These are phyloP conservation scores for Ptyas mucosa DNA, from an alignment of 2,113 vertebrate genomes.

Conservation along the genomic window DNA sequence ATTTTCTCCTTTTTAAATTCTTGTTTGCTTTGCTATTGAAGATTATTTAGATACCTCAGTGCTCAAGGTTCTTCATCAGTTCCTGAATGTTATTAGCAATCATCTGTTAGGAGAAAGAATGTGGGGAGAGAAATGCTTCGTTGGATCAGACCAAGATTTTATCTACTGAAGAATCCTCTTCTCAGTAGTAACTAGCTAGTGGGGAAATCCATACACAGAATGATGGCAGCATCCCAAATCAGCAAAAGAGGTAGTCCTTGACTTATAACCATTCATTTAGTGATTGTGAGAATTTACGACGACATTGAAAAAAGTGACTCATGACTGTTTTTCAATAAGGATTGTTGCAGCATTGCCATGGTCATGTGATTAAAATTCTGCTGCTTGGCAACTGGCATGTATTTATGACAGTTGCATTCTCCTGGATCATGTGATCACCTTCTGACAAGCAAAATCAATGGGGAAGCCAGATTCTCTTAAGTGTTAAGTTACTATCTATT, in stretches of 20 bases:
- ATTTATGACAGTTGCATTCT: no score
- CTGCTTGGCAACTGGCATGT: no score
- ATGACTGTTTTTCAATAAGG: no score
- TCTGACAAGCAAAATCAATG: no score
- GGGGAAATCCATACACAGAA: not conserved
- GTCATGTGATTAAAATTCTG: no score
- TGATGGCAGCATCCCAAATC: not conserved
- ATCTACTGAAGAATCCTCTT: not conserved
- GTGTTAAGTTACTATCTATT: no score
- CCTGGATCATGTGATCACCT: no score
- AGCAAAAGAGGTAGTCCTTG: not conserved
- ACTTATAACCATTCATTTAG: no score
- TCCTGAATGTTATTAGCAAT: not conserved
- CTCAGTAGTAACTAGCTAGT: not conserved
- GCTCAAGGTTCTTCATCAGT: not conserved
- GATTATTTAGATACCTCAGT: not conserved
- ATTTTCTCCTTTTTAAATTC: not conserved
- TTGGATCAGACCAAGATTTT: not conserved
- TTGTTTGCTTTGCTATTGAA: conserved; percentile 19
- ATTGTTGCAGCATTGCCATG: no score
- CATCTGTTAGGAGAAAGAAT: not conserved
- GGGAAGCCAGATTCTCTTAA: no score
- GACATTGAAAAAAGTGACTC: no score
- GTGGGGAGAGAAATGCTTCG: not conserved
- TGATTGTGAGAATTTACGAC: no score